Base-by-base conservation (phyloP, 2,113 vertebrate genomes). In the Grantiella picta region DNA sequence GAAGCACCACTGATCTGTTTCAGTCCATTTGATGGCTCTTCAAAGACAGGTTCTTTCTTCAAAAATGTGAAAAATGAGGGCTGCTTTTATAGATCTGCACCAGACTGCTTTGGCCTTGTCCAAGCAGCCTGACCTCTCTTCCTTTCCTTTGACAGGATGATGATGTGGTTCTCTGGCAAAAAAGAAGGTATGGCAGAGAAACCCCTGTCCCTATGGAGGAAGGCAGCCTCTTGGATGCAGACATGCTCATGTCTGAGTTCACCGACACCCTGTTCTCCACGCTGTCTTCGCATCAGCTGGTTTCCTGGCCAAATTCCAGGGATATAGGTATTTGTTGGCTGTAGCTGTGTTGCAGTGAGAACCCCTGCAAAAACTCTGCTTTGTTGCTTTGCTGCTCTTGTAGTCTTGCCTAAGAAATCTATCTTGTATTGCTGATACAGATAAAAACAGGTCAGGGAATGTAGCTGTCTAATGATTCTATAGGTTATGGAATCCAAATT, bases 201-300 rank as follows among this genome's bases (percentile, higher is more conserved):
- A 98, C 98, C 0, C 99, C 99, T 0, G 98, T 98, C 18, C 99
- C 99, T 7, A 99, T 99, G 99, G 99, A 99, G 96, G 98, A 99
- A 97, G 99, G 98, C 92, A 97, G 98, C 6, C 98, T 99, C 60
- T 97, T 99, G 94, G 99, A 99, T 97, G 99, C 99, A 85, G 99
- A 99, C 45, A 98, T 99, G 97, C 98, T 99, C 93, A 99, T 99
- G 99, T 99, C 99, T 0, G 99, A 99, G 96, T 98, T 99, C 97
- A 98, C 99, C 0, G 99, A 99, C 97, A 99, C 99, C 0, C 98
- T 99, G 49, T 99, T 99, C 94, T 99, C 99, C 79, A 99, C 99
- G 0, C 97, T 99, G 44, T 98, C 99, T 16, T 99, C 99, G 4
- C 99, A 99, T 96, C 99, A 99, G 88, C 97, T 98, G 1, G 96